Evolutionary conservation across 2,888 invertebrate genomes (phyloP), one percentile per base, ranked within the genome.

Genomic region (Acrobasis suavella): DNA sequence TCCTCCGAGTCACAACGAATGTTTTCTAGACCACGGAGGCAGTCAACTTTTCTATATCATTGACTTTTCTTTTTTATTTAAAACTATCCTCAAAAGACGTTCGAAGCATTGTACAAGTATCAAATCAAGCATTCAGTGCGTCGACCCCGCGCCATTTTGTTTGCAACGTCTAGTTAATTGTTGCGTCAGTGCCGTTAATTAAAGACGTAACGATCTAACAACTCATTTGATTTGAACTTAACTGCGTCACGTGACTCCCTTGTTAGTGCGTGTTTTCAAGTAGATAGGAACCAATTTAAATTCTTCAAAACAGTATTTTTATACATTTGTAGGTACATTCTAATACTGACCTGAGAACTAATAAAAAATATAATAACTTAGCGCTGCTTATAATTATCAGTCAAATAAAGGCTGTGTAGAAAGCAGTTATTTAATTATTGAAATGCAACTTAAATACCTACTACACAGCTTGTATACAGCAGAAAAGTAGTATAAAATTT

Each of bases 71-170:
- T n/a, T 46, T 1, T 46, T n/a, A 46, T 46, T n/a, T n/a, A 2
- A 12, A 9, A 7, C 32, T 32, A 46, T 14, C 1, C n/a, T 46
- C 46, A 14, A 46, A 46, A 46, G 46, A n/a, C 7, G 46, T 46
- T 14, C n/a, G 46, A 5, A 46, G 12, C 46, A 46, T 56, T 62
- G 60, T 62, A 59, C 15, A 39, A 39, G 46, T 46, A 9, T 56
- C 50, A 9, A 50, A 9, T 56, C 50, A 9, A 50, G 22, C 22
- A 22, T 22, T 3, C 22, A 22, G 39, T 55, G 9, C 56, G 22
- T 62, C 16, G 42, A 56, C 50, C 61, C 32, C 46, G 16, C 55
- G 62, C 54, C 54, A 63, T 60, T 83, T 82, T 77, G 78, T 78
- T 79, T 69, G 73, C 38, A 56, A 17, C 56, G 9, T 42, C 56